Evolutionary conservation across 2,113 vertebrate species (phyloP), one percentile per base, ranked within the genome.

Genomic region (Sclerurus mexicanus): DNA sequence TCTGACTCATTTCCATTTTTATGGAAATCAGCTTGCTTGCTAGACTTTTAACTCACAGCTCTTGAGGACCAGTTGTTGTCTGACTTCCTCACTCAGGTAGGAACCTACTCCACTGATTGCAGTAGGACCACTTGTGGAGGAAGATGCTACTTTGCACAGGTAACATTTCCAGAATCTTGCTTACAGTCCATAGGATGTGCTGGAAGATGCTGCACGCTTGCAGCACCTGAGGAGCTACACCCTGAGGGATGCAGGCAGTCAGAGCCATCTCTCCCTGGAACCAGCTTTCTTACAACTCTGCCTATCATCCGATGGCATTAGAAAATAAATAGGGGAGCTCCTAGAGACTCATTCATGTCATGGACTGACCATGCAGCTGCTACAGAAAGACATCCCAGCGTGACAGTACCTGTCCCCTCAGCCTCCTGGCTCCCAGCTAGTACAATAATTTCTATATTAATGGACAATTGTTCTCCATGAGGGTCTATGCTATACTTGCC

Each of bases 1-100:
- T 89, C 91, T 90, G 85, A 73, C 74, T 96, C 74, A 96, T 97
- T 94, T 95, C 78, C 75, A 91, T 96, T 96, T 96, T 91, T 96
- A 96, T 96, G 95, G 58, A 97, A 97, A 96, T 95, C 85, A 93
- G 81, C 59, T 94, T 91, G 73, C 87, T 92, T 85, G 89, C 89
- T 89, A 85, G 87, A 66, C 49, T 91, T 82, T 73, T 85, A 85
- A 79, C 77, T 87, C 78, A 10, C 40, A 80, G 82, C 35, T 91
- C n/a, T 72, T 82, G 75, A 94, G 93, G 66, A 75, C 67, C 91
- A 94, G 94, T 82, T 96, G 93, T 89, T 92, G 64, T 56, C 85
- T 75, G 78, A 64, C 77, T 95, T 87, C 63, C 55, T 95, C 60
- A 22, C 87, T 49, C 84, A 82, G 66, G 69, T 82, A 66, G 58